Evolutionary conservation across 2,113 vertebrate species (phyloP).

Genomic region (Azemiops feae): DNA sequence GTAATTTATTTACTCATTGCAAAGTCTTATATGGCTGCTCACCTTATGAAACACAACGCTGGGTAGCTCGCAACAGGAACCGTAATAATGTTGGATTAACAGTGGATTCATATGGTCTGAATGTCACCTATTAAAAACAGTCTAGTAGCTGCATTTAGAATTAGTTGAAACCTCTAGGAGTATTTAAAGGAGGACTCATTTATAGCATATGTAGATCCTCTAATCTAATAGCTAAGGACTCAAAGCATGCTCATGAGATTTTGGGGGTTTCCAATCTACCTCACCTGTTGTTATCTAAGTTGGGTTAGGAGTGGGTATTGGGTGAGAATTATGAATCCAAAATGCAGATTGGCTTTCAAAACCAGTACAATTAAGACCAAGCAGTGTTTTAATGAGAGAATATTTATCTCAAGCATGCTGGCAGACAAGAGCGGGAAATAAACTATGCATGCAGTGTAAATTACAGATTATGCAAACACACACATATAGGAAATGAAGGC

Average conservation of each 20-base stretch:
- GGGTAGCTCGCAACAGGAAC: no score
- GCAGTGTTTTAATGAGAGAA: neutral
- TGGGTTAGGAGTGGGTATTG: neutral
- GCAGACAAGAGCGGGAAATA: neutral
- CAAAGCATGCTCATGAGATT: neutral
- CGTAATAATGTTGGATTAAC: neutral
- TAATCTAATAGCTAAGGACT: neutral
- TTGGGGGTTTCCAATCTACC: neutral
- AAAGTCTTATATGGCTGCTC: no score
- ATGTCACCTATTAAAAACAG: neutral
- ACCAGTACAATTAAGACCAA: neutral
- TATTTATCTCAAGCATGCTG: neutral
- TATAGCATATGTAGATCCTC: neutral
- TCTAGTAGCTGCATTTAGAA: neutral
- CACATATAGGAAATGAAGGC: neutral
- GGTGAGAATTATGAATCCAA: neutral
- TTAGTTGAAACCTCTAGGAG: neutral
- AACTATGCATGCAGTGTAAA: neutral
- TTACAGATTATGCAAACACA: neutral
- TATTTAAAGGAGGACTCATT: neutral
- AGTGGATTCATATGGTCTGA: neutral
- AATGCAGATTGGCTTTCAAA: neutral
- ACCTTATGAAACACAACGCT: no score
- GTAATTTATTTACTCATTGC: neutral
- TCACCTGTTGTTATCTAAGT: neutral